Evolutionary conservation across 1,140 invertebrate genomes (phyloP).

Genomic region (Tenebrio molitor): DNA sequence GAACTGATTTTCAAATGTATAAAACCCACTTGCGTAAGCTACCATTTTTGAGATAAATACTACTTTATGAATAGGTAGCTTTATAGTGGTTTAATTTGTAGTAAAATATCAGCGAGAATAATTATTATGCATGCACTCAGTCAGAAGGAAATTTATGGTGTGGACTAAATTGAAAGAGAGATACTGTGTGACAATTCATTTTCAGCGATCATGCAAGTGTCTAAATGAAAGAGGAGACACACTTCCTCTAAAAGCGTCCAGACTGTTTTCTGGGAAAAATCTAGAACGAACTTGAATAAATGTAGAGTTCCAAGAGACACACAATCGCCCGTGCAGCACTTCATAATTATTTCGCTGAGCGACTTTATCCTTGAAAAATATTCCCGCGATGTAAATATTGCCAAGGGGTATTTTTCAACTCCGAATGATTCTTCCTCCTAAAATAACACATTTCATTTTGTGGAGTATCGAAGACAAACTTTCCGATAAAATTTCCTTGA

Average conservation of each 20-base stretch:
- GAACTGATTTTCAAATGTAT: conserved; percentile 29
- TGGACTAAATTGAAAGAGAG: neutral
- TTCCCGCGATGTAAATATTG: conserved; percentile 19
- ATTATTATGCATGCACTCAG: conserved; percentile 16
- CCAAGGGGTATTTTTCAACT: conserved; percentile 12
- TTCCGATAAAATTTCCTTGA: conserved; percentile 21
- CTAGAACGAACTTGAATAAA: conserved; percentile 28
- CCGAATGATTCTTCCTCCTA: conserved; percentile 19
- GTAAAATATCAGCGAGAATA: conserved; percentile 14
- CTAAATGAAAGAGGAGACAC: conserved; percentile 19
- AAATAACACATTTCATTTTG: conserved; percentile 38
- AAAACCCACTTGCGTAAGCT: conserved; percentile 25
- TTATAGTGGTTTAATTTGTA: conserved; percentile 30
- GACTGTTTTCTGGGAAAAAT: conserved; percentile 26
- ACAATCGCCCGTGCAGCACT: conserved; percentile 31
- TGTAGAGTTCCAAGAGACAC: conserved; percentile 31
- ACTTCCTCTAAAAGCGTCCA: conserved; percentile 32
- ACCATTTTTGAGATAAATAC: conserved; percentile 34
- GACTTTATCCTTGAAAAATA: conserved; percentile 32
- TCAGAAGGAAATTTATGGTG: neutral
- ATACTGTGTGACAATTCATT: conserved; percentile 5
- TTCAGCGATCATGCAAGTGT: conserved; percentile 5
- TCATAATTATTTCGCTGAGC: conserved; percentile 34
- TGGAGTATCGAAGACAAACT: conserved; percentile 24
- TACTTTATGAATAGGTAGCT: conserved; percentile 7